phyloP scores from a whole-genome alignment of 2,113 vertebrate species.

The Solenodon paradoxus region DNA sequence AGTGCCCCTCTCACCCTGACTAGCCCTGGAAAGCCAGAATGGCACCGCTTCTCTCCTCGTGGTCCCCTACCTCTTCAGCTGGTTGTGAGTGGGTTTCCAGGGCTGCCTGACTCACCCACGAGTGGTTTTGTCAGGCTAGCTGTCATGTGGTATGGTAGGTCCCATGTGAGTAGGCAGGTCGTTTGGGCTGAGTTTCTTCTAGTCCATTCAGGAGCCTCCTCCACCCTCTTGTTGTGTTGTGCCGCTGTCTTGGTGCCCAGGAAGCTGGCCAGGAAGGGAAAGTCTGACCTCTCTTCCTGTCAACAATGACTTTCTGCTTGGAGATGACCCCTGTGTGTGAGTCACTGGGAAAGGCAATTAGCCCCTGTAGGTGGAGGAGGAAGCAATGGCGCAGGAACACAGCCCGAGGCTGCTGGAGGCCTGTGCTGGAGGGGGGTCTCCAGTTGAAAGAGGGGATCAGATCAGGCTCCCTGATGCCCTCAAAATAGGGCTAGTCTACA shows the following conservation, averaged over 20 bases:
- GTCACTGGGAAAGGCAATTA: constrained; percentile 39
- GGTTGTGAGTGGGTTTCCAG: neutral
- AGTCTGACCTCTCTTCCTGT: constrained; percentile 64
- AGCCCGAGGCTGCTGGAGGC: neutral
- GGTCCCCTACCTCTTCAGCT: neutral
- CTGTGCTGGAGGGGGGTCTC: neutral
- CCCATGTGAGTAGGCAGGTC: fast-evolving
- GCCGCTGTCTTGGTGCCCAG: constrained; percentile 37
- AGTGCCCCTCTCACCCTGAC: too few species aligned
- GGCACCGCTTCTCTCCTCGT: neutral
- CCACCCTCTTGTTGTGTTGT: neutral
- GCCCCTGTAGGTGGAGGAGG: neutral
- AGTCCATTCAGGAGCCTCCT: neutral
- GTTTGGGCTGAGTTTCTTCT: neutral
- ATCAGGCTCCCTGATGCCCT: neutral
- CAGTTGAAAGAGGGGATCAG: neutral
- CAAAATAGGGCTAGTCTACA: neutral
- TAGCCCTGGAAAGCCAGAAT: neutral
- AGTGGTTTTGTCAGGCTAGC: neutral
- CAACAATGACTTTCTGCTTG: constrained; percentile 52
- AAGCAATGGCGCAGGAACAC: neutral
- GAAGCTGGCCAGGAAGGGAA: constrained; percentile 23
- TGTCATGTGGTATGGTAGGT: neutral
- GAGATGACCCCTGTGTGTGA: constrained; percentile 50
- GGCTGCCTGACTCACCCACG: constrained; percentile 35